Base-by-base conservation (phyloP, 2,113 vertebrate species). In the Gavialis gangeticus region DNA sequence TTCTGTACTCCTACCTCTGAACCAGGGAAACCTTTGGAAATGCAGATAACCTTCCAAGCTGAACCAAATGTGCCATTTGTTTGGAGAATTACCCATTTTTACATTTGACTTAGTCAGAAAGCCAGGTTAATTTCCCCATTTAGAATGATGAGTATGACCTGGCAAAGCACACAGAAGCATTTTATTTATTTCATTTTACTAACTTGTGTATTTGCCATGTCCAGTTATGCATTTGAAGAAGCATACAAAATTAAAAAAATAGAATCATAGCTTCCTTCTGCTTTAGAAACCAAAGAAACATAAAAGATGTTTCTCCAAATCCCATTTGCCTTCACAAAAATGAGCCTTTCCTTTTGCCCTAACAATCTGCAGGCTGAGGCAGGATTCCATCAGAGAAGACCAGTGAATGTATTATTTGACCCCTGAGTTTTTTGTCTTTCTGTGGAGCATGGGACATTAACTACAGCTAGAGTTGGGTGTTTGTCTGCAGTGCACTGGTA, bases 321-420 rank as follows among this genome's bases (percentile, higher is more conserved):
- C 24, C 9, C n/a, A 69, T 69, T 78, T 85, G 4, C n/a, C 18
- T 77, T 87, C 2, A 34, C 77, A 12, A 75, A 86, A 67, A 71
- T 56, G 58, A 21, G 83, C 87, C 66, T 92, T 89, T 73, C 56
- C 83, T 27, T 3, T 0, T 89, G 93, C 59, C 77, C 87, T 79
- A 75, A 93, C 91, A 37, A 84, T 19, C 86, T 88, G 1, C 66
- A 80, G 55, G 67, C 75, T 60, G 85, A 59, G 95, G 82, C 37
- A 64, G 46, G 46, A 3, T 79, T 92, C 60, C 15, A 85, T 34
- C 79, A 58, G 81, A 85, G 90, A 46, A 46, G 46, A 46, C 46
- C 46, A 46, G 46, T 46, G 46, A 46, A 46, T 46, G 46, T 46
- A 46, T 46, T 46, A 46, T 46, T 46, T 46, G 46, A 46, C 46